phyloP scores from a whole-genome alignment of 2,888 invertebrate genomes.

The Morinoia aosen region DNA sequence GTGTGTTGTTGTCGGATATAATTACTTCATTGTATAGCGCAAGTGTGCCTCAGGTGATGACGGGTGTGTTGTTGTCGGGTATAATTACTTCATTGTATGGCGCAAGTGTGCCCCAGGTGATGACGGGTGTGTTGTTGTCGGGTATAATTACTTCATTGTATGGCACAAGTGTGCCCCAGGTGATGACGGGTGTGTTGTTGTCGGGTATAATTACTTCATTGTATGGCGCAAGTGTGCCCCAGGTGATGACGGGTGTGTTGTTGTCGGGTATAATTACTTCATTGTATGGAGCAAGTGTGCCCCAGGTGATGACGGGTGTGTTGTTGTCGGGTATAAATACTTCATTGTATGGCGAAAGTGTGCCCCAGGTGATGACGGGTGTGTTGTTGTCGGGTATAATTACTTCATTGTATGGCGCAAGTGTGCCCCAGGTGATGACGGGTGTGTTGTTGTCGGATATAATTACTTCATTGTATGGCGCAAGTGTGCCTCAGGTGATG shows the following conservation, averaged over 20 bases:
- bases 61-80: neutral
- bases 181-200: neutral
- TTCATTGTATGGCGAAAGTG: neutral
- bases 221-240: neutral
- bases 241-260: neutral
- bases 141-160: neutral
- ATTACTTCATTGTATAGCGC: neutral
- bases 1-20: neutral
- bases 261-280: neutral
- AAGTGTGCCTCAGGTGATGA: neutral
- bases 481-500: neutral
- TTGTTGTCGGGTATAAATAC: neutral
- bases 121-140: neutral
- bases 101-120: neutral
- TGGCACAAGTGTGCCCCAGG: neutral
- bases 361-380: neutral
- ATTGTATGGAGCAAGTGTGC: neutral
- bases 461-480: neutral
- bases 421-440: neutral
- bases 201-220: neutral
- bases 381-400: neutral
- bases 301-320: neutral
- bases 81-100: neutral
- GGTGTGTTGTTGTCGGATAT: neutral
- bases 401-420: neutral